Conservation (phyloP, 2,113 vertebrate genomes). For the crab-eating macaque (Macaca fascicularis) region T2T-MFA8v1.1 NC_088390.1:81370001-81370500, state of each 20-base stretch:
- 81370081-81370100: not conserved
- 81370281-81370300: fast-evolving
- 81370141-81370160: not conserved
- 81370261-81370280: not conserved
- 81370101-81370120: not conserved
- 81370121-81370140: not conserved
- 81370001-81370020: not conserved
- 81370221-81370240: not conserved
- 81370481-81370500: too few species aligned
- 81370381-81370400: too few species aligned
- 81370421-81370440: too few species aligned
- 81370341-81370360: too few species aligned
- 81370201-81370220: not conserved
- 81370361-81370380: too few species aligned
- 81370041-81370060: not conserved
- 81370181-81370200: not conserved
- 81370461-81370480: too few species aligned
- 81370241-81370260: not conserved
- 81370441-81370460: too few species aligned
- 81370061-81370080: not conserved
- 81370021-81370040: not conserved
- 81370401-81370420: too few species aligned
- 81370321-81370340: too few species aligned
- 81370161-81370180: not conserved
- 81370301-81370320: too few species aligned